Base-by-base conservation (phyloP, 2,797 vertebrate genomes). In the Brachymystax lenok region DNA sequence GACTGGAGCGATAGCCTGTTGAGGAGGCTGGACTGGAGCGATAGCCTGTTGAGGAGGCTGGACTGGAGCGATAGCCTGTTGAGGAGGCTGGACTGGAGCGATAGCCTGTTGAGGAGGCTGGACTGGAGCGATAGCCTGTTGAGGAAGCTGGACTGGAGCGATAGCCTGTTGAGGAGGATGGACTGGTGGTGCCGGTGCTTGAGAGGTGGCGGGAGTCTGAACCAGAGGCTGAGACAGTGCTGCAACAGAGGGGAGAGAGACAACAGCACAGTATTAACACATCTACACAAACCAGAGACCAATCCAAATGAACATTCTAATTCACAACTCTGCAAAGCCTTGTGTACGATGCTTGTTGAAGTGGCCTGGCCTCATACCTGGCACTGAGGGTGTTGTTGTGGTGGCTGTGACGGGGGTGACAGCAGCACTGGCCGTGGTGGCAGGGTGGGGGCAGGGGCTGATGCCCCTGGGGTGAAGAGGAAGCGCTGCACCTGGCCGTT, bases 401-500 rank as follows among this genome's bases (percentile, higher is more conserved):
- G 92, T 92, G 82, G 91, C 88, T n/a, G 93, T 91, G 77, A 95
- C 94, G 0, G 92, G 87, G 2, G 92, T 93, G 79, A 93, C 92
- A 68, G 13, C 13, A 51, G 21, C 5, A 27, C 27, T 21, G 35
- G 76, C 5, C 17, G 17, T 28, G 35, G 5, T 40, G 79, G 46
- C 3, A 83, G 76, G 51, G 54, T 10, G 1, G 78, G 54, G 21
- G 35, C 69, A 2, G 80, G 35, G 50, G 78, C 52, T 1, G 52
- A 86, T 35, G 95, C 86, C 28, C 97, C 74, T 0, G 98, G 97
- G 4, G 98, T 99, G 88, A 99, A 99, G 74, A 99, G 96, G 92
- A 99, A 99, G 54, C 97, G 96, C 85, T 99, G 98, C 79, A 99
- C 95, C 68, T 97, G 97, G 72, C 98, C 98, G 63, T 97, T 98